These are phyloP conservation scores for Kryphioiulus occultus DNA, from an alignment of 2,888 invertebrate species.

Conservation along the genomic window DNA sequence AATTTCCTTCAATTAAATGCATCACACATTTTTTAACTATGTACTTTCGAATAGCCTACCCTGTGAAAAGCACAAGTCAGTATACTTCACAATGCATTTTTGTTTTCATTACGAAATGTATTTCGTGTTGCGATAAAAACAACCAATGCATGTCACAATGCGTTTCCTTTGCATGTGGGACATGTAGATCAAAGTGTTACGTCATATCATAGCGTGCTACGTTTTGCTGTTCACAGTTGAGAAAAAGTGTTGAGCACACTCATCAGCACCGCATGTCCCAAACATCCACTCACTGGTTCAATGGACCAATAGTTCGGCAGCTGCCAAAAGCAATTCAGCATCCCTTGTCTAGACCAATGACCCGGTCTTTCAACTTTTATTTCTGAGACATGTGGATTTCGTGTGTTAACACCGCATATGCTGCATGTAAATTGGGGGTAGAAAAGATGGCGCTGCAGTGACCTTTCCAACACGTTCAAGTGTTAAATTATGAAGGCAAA, in stretches of 20 bases:
- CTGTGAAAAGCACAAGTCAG: too few species aligned
- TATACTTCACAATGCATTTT: too few species aligned
- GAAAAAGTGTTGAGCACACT: not conserved
- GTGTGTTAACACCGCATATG: not conserved
- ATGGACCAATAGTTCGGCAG: not conserved
- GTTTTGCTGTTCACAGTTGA: too few species aligned
- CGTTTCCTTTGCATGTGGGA: too few species aligned
- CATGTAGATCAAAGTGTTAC: too few species aligned
- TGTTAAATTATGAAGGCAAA: not conserved
- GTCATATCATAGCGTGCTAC: too few species aligned
- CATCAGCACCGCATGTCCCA: not conserved
- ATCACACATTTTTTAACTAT: too few species aligned
- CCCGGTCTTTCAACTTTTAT: constrained; percentile 4
- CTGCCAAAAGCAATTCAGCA: constrained; percentile 21
- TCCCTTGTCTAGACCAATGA: not conserved
- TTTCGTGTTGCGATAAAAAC: too few species aligned
- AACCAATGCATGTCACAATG: too few species aligned
- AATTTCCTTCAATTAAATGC: too few species aligned
- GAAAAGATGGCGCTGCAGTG: not conserved
- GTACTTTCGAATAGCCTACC: too few species aligned
- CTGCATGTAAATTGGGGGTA: not conserved
- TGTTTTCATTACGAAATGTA: too few species aligned
- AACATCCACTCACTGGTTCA: not conserved
- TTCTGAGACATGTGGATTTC: constrained; percentile 18
- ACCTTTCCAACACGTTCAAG: not conserved